Evolutionary conservation across 2,113 vertebrate genomes (phyloP), one percentile per base, ranked within the genome.

Genomic region (Planiliza haematocheilus): DNA sequence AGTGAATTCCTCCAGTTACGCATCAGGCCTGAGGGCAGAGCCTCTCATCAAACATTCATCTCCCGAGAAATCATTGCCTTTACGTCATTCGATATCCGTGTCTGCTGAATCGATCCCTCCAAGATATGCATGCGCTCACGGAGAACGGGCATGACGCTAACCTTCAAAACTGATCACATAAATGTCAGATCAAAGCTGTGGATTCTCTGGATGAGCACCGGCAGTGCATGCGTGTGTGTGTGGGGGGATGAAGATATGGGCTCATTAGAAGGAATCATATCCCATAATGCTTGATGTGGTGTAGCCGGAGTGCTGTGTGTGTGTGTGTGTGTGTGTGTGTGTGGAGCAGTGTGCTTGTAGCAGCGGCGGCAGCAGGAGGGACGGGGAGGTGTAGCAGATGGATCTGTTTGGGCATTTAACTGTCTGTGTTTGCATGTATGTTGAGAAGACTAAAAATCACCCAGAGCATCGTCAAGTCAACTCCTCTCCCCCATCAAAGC

Each of bases 151-250:
- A 5, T 24, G 64, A 62, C 9, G 20, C 61, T 0, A 30, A 24
- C 20, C 70, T 59, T 81, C 75, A 78, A 17, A 78, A 65, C 34
- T 6, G 10, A 79, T 83, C 38, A 34, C 74, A 50, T 24, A 38
- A 24, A 49, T 37, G 68, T 63, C 66, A 79, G 81, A 88, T 90
- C 73, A 91, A 83, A 89, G 82, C 75, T 43, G 50, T 38, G n/a
- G 62, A 56, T 68, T 57, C 50, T 49, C 7, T 17, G 60, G 53
- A 37, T 14, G 69, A 70, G 62, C 60, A 24, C n/a, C n/a, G n/a
- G 61, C 70, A 34, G 46, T 57, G 46, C 36, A 7, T 7, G 61
- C 10, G 7, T 36, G 24, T 24, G 43, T 2, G 37, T 48, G 52
- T 36, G 51, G n/a, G n/a, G 53, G 53, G 69, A 63, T 66, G 67